Percentiles rank a stretch among this genome's conserved stretches.
phyloP scores from a whole-genome alignment of 2,797 vertebrate genomes.

The Phoxinus dragarum region DNA sequence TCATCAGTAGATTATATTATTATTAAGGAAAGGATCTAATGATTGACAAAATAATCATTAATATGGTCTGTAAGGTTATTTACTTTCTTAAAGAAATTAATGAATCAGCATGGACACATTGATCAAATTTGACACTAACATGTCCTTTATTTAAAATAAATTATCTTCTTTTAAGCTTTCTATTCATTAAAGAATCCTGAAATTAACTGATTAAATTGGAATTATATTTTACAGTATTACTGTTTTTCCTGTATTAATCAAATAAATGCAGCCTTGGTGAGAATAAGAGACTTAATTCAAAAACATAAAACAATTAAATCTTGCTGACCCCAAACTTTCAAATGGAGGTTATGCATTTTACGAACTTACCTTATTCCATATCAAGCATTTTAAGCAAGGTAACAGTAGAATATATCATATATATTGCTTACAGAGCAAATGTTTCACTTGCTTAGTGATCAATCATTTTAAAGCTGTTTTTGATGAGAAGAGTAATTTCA shows the following conservation, averaged over 20 bases:
- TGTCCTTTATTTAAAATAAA: background rate
- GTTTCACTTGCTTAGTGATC: background rate
- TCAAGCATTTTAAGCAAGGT: background rate
- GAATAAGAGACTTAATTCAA: background rate
- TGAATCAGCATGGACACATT: background rate
- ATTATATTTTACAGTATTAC: background rate
- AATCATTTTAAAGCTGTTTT: slow-evolving; percentile 23
- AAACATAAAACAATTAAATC: background rate
- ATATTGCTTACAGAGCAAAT: slow-evolving; percentile 15
- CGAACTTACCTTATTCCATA: background rate
- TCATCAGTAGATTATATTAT: background rate
- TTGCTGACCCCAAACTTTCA: background rate
- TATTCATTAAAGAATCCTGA: background rate
- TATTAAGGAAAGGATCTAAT: background rate
- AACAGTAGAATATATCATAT: background rate
- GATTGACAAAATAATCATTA: background rate
- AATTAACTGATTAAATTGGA: background rate
- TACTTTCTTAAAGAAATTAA: background rate
- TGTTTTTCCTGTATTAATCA: background rate
- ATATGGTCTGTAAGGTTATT: too few relatives aligned
- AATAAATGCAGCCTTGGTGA: background rate
- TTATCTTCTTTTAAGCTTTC: background rate
- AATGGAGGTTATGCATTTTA: background rate
- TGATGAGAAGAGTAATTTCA: slow-evolving; percentile 14
- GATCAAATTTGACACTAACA: too few relatives aligned